These are phyloP conservation scores for Chrosomus eos DNA, from an alignment of 2,797 vertebrate genomes.

Conservation along the genomic window DNA sequence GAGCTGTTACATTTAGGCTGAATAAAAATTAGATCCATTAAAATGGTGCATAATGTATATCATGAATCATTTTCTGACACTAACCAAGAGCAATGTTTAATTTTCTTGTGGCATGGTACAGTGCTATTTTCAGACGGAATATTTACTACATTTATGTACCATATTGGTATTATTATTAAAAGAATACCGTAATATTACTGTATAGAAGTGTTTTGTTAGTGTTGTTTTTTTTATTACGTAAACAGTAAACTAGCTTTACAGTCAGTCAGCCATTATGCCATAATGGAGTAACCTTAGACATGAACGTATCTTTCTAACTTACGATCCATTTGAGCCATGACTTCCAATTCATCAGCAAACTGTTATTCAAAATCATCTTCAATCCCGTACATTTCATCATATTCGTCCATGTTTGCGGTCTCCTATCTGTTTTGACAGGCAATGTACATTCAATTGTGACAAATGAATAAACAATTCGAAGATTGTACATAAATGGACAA, in stretches of 20 bases:
- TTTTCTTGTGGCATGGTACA: neutral
- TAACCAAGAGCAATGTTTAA: neutral
- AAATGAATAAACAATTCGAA: neutral
- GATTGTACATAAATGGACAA: neutral
- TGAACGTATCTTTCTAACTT: slow-evolving; percentile 28
- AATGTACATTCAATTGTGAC: neutral
- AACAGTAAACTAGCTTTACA: neutral
- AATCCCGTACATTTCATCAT: slow-evolving; percentile 77
- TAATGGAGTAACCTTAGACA: neutral
- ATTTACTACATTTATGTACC: neutral
- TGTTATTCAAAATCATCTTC: slow-evolving; percentile 83
- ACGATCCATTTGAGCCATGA: slow-evolving; percentile 78
- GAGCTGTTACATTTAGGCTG: no score
- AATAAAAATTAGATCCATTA: no score
- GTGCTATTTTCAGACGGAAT: neutral
- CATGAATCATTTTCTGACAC: neutral
- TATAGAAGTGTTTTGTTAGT: no score
- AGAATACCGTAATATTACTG: neutral
- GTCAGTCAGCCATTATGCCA: neutral
- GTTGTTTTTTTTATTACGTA: neutral
- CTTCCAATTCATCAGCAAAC: slow-evolving; percentile 90
- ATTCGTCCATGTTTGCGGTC: slow-evolving; percentile 77
- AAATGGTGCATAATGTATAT: neutral
- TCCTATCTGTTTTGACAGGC: no score
- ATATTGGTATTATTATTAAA: neutral